A percentile compares a stretch with the other conserved stretches of the same genome.
Conservation (phyloP, 2,113 vertebrate genomes). For the Junco hyemalis region DNA sequence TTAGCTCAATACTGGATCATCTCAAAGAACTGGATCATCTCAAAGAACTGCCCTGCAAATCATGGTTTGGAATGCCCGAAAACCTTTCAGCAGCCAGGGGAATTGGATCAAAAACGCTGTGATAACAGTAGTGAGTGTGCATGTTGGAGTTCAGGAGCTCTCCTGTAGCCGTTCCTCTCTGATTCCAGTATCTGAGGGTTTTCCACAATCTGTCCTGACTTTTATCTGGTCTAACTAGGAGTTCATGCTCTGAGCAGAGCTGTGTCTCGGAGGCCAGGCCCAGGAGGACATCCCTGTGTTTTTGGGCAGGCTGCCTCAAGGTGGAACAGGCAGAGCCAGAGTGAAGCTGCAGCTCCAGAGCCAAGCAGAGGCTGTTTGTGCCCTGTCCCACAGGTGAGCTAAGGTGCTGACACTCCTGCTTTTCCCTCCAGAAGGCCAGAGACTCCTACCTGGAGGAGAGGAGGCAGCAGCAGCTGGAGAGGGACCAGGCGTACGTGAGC, state of each 20-base stretch:
- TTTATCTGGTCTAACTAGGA: neutral
- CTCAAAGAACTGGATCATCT: neutral
- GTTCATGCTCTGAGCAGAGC: neutral
- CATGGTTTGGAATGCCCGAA: neutral
- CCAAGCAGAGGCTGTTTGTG: neutral
- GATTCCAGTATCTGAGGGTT: neutral
- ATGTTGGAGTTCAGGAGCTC: neutral
- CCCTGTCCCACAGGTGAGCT: neutral
- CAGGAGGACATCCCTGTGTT: neutral
- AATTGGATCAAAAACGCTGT: neutral
- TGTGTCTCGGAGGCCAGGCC: neutral
- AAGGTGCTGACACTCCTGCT: slow-evolving; percentile 22
- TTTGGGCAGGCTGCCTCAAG: neutral
- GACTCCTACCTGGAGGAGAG: slow-evolving; percentile 85
- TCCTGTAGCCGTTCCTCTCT: neutral
- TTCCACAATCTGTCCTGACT: neutral
- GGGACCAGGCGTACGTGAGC: slow-evolving; percentile 81
- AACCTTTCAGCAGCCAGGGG: neutral
- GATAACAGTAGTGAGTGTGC: neutral
- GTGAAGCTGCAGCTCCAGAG: neutral
- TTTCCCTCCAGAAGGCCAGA: slow-evolving; percentile 84
- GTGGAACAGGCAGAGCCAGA: neutral
- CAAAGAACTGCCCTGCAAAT: neutral
- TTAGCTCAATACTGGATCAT: neutral
- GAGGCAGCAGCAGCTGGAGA: slow-evolving; percentile 84